Evolutionary conservation across 2,888 invertebrate species (phyloP).

Genomic region (Andricus quercusramuli): DNA sequence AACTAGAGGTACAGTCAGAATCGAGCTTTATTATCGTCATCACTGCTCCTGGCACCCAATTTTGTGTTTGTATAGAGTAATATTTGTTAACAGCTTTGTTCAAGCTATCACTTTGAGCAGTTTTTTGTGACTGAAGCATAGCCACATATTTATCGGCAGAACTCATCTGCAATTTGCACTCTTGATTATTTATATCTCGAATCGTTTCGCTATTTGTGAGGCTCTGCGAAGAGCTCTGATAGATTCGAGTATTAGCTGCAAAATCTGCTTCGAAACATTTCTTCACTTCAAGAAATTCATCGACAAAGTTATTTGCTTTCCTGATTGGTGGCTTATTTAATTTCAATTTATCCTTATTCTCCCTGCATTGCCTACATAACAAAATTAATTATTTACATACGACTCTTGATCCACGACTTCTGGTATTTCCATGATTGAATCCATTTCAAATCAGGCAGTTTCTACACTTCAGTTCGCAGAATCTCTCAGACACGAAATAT

Average conservation of each 20-base stretch:
- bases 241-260: not conserved
- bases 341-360: not conserved
- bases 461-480: no score
- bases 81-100: not conserved
- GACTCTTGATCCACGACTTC: not conserved
- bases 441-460: no score
- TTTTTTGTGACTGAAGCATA: not conserved
- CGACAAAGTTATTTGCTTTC: not conserved
- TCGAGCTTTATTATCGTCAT: not conserved
- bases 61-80: not conserved
- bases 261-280: constrained; percentile 4
- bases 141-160: not conserved
- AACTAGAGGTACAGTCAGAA: not conserved
- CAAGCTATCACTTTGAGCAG: not conserved
- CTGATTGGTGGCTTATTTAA: not conserved
- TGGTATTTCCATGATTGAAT: no score
- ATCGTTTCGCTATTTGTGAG: not conserved
- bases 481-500: no score
- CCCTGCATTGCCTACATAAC: not conserved
- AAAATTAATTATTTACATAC: not conserved
- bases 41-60: constrained; percentile 1
- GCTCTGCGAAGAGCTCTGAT: not conserved
- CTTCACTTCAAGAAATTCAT: not conserved
- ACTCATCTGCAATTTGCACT: not conserved
- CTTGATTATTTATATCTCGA: not conserved